phyloP scores from a whole-genome alignment of 2,113 vertebrate species.

The Galemys pyrenaicus region DNA sequence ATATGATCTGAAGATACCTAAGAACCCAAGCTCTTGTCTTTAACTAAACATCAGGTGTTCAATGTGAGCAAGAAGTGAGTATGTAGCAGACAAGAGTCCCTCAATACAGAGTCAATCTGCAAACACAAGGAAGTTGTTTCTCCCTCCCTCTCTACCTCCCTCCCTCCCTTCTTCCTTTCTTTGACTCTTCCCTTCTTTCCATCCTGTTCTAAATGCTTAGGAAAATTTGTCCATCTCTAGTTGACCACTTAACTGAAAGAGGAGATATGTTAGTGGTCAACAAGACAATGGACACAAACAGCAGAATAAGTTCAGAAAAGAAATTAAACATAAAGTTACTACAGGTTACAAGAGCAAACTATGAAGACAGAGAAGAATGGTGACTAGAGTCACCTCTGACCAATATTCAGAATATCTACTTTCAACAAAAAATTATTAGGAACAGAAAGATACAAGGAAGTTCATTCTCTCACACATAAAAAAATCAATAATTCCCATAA shows the following conservation, averaged over 20 bases:
- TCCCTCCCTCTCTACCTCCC: no score
- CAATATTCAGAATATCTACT: neutral
- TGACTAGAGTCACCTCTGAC: neutral
- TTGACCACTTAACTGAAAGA: neutral
- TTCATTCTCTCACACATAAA: neutral
- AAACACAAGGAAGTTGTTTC: neutral
- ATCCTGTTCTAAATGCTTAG: neutral
- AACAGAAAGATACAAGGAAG: neutral
- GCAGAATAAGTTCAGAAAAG: conserved; percentile 24
- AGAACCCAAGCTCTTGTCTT: neutral
- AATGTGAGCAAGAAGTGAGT: neutral
- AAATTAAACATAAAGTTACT: neutral
- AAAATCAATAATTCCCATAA: neutral
- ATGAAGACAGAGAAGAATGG: neutral
- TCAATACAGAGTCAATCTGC: neutral
- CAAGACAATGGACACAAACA: neutral
- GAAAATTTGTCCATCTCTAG: neutral
- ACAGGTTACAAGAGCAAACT: neutral
- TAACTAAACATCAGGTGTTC: neutral
- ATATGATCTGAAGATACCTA: neutral
- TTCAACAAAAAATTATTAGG: neutral
- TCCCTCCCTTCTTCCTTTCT: neutral
- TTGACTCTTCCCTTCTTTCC: no score
- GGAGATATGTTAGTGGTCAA: neutral
- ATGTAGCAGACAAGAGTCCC: neutral